Conservation (phyloP, 2,888 invertebrate species). For the Cylloceria caligata region DNA sequence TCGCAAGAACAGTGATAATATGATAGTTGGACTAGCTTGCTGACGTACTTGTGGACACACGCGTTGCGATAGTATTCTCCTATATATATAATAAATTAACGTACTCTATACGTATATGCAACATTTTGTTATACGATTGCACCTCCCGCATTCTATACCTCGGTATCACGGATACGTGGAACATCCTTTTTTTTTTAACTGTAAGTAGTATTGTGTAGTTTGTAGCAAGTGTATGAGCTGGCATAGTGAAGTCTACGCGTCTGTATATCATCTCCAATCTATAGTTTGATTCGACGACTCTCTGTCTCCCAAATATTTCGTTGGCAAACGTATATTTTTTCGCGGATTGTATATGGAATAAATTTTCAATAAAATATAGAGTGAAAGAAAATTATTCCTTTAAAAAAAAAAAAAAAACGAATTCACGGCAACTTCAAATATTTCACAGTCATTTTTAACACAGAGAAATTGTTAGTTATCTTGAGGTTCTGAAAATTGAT, state of each 20-base stretch:
- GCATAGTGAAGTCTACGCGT: neutral
- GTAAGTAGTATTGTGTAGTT: conserved; percentile 1
- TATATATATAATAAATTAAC: neutral
- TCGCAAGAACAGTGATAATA: conserved; percentile 9
- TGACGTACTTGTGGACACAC: conserved; percentile 26
- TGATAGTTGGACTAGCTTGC: conserved; percentile 14
- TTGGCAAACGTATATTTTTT: conserved; percentile 4
- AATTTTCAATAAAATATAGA: conserved; percentile 14
- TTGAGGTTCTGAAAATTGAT: too few species aligned
- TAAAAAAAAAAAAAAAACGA: neutral
- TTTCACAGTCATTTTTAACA: neutral
- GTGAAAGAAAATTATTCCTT: neutral
- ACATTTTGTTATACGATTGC: conserved; percentile 26
- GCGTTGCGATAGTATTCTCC: neutral
- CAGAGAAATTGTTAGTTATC: neutral
- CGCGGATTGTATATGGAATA: conserved; percentile 22
- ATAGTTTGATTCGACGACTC: conserved; percentile 7
- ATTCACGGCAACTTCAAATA: neutral
- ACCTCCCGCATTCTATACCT: neutral
- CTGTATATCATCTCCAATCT: conserved; percentile 5
- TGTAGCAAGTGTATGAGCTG: conserved; percentile 1
- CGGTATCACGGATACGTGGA: conserved; percentile 14
- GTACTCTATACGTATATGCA: conserved; percentile 1
- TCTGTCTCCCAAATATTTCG: conserved; percentile 33
- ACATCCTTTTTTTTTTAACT: conserved; percentile 21